phyloP scores from a whole-genome alignment of 2,797 vertebrate genomes.

The Sebastes aleutianus region DNA sequence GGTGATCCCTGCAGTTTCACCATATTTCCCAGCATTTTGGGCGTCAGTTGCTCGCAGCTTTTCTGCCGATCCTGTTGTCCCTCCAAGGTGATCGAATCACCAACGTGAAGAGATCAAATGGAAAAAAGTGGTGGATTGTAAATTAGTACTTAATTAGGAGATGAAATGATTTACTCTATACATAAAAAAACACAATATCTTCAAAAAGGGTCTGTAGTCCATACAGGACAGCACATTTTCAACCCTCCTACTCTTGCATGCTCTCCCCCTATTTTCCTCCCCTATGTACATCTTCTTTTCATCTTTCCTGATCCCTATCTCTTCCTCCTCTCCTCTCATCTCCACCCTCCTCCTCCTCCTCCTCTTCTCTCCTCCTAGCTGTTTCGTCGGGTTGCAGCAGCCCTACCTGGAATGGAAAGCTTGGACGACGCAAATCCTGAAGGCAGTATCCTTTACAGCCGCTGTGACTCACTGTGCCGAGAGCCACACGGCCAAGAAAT shows the following conservation, averaged over 20 bases:
- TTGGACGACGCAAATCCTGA: slow-evolving; percentile 94
- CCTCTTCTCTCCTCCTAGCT: slow-evolving; percentile 74
- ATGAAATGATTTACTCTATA: not conserved
- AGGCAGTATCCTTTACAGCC: slow-evolving; percentile 93
- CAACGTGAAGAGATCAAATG: not conserved
- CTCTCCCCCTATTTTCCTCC: not conserved
- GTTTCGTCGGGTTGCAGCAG: slow-evolving; percentile 92
- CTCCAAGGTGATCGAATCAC: not conserved
- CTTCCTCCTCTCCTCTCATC: not conserved
- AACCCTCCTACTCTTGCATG: not conserved
- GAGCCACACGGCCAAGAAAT: slow-evolving; percentile 44
- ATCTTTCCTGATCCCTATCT: not conserved
- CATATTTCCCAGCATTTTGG: slow-evolving; percentile 43
- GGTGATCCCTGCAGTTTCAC: slow-evolving; percentile 78
- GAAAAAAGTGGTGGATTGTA: not conserved
- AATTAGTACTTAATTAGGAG: not conserved
- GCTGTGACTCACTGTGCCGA: slow-evolving; percentile 38
- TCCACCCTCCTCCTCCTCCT: not conserved
- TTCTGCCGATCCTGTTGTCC: not conserved
- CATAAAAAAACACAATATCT: not conserved
- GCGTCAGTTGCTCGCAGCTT: not conserved
- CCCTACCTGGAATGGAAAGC: slow-evolving; percentile 94
- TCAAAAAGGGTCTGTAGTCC: not conserved
- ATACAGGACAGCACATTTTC: not conserved
- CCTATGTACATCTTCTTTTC: not conserved